Evolutionary conservation across 2,888 invertebrate genomes (phyloP), one percentile per base, ranked within the genome.

Genomic region (Drosophila robusta): DNA sequence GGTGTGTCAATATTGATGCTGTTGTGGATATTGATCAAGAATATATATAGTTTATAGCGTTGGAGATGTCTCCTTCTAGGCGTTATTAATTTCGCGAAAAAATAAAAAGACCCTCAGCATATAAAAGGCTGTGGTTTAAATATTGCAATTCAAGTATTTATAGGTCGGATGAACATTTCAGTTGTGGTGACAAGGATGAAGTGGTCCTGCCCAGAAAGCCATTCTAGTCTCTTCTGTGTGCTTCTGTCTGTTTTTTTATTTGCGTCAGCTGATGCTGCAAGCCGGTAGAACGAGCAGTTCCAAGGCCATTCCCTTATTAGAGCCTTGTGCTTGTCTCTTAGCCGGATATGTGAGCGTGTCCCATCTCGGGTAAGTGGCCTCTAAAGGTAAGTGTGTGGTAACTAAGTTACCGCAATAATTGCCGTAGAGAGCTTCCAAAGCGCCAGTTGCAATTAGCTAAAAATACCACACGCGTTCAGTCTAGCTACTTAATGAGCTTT

Each of bases 381-480:
- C 34, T 34, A 12, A 34, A 34, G 34, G 34, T 34, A 12, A 34
- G 50, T 46, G 51, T 36, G 46, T 56, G 58, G 57, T 50, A 64
- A 70, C 50, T 55, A 49, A 60, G 68, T 70, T 71, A 64, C 70
- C 44, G 51, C 34, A 24, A 54, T 69, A 56, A 85, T 65, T 78
- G 67, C 56, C 61, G 45, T 62, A 47, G 47, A 52, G 63, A 36
- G 49, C 55, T 36, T 41, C 26, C 22, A 24, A 52, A 56, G 46
- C 50, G 69, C 42, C 57, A 41, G 18, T 39, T 29, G 63, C 69
- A 82, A 88, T 86, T 89, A 83, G 66, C 81, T 75, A 72, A 62
- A 80, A 83, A 83, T 80, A 83, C 56, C 36, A 29, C 38, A 56
- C 26, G 46, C 55, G 6, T 38, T 44, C 51, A 9, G 7, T n/a